Evolutionary conservation across 2,797 vertebrate species (phyloP).

Genomic region (Betta splendens): DNA sequence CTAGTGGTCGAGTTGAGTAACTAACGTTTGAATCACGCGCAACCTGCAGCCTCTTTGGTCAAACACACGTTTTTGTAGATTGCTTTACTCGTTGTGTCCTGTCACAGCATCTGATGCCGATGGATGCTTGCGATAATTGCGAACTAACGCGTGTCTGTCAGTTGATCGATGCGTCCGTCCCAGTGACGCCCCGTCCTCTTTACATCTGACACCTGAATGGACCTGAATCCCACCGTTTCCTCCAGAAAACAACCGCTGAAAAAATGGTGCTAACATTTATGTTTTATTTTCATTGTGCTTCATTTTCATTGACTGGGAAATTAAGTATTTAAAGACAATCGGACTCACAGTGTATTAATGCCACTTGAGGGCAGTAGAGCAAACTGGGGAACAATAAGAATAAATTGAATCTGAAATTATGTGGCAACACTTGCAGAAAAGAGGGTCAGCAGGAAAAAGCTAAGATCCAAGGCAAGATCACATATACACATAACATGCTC

Average conservation of each 20-base stretch:
- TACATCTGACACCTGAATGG: constrained; percentile 40
- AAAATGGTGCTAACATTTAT: too few relatives aligned
- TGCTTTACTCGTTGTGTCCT: not conserved
- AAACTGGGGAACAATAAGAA: not conserved
- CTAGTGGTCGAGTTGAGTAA: constrained; percentile 29
- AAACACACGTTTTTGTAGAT: too few relatives aligned
- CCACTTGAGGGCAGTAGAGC: constrained; percentile 4
- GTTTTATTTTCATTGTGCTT: too few relatives aligned
- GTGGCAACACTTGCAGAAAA: not conserved
- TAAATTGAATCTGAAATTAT: not conserved
- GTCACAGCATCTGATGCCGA: constrained; percentile 22
- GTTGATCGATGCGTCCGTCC: constrained; percentile 36
- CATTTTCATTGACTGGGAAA: too few relatives aligned
- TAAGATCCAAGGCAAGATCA: too few relatives aligned
- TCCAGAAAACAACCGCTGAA: not conserved
- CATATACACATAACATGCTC: too few relatives aligned
- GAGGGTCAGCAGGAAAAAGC: not conserved
- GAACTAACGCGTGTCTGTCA: constrained; percentile 31
- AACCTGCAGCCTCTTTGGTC: too few relatives aligned
- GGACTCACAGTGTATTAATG: not conserved
- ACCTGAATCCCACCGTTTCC: constrained; percentile 35
- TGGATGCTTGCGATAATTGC: constrained; percentile 45
- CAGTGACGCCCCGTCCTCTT: not conserved
- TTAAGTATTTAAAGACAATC: too few relatives aligned
- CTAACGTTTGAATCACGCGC: too few relatives aligned